phyloP scores from a whole-genome alignment of 2,113 vertebrate species.

The Corynorhinus townsendii region DNA sequence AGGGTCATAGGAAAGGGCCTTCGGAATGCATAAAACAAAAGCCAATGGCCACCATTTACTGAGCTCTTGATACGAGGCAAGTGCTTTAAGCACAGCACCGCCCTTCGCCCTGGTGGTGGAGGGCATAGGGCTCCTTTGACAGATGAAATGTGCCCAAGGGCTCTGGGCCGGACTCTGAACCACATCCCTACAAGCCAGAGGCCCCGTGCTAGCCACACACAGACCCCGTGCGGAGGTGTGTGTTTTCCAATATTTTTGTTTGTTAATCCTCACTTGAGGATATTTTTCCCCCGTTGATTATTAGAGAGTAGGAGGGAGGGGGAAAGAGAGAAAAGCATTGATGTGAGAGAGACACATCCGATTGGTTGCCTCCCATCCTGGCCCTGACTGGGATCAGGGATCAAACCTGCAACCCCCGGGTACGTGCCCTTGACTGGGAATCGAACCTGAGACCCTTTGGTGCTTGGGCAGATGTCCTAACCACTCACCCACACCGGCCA shows the following conservation, averaged over 20 bases:
- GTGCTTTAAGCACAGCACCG: fast-evolving
- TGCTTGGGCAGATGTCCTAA: too few species aligned
- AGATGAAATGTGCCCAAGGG: neutral
- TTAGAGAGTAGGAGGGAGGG: too few species aligned
- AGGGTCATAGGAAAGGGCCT: neutral
- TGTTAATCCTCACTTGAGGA: too few species aligned
- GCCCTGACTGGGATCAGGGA: too few species aligned
- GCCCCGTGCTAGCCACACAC: neutral
- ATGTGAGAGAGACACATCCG: too few species aligned
- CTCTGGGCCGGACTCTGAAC: neutral
- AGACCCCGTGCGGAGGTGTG: neutral
- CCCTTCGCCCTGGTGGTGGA: fast-evolving
- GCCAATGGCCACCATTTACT: fast-evolving
- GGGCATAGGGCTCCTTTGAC: too few species aligned
- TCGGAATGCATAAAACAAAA: neutral
- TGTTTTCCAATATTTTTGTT: neutral
- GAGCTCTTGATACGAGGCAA: neutral
- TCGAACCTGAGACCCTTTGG: too few species aligned
- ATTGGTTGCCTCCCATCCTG: too few species aligned
- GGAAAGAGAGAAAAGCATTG: too few species aligned
- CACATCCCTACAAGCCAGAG: neutral
- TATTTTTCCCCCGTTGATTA: too few species aligned
- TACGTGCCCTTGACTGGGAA: too few species aligned
- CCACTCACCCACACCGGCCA: neutral
- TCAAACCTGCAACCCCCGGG: too few species aligned